phyloP scores from a whole-genome alignment of 2,888 invertebrate species.

The Gryllus longicercus region DNA sequence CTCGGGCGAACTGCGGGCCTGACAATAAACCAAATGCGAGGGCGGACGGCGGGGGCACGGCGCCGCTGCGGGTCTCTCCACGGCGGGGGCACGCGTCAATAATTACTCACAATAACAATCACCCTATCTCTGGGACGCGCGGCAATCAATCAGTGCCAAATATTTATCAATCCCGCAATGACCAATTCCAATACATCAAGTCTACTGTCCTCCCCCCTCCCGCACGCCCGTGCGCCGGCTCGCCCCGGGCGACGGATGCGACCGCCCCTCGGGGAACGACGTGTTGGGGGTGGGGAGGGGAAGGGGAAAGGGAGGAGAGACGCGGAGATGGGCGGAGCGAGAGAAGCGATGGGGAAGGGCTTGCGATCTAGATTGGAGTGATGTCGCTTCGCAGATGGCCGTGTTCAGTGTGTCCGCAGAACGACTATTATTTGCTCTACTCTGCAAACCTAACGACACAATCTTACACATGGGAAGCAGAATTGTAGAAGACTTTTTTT shows the following conservation, averaged over 20 bases:
- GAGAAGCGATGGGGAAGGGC: too few relatives aligned
- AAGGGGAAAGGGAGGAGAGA: too few relatives aligned
- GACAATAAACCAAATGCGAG: not conserved
- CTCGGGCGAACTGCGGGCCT: not conserved
- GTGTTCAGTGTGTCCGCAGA: too few relatives aligned
- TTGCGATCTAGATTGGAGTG: too few relatives aligned
- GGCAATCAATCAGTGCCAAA: constrained; percentile 1
- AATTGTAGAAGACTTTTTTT: too few relatives aligned
- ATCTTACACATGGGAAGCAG: too few relatives aligned
- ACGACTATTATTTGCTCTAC: too few relatives aligned
- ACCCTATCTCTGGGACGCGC: not conserved
- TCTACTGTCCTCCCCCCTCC: not conserved
- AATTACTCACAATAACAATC: constrained; percentile 7
- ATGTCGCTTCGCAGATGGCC: too few relatives aligned
- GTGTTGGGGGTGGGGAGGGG: too few relatives aligned
- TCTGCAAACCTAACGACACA: too few relatives aligned
- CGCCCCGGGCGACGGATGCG: not conserved
- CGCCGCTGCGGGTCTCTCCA: not conserved
- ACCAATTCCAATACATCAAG: constrained; percentile 2
- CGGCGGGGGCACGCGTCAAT: not conserved
- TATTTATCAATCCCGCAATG: constrained; percentile 17
- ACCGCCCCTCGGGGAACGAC: too few relatives aligned
- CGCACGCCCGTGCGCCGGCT: not conserved
- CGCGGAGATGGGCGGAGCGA: too few relatives aligned
- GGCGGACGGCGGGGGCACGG: not conserved